Base-by-base conservation (phyloP, 2,797 vertebrate genomes). In the Sebastes taczanowskii region DNA sequence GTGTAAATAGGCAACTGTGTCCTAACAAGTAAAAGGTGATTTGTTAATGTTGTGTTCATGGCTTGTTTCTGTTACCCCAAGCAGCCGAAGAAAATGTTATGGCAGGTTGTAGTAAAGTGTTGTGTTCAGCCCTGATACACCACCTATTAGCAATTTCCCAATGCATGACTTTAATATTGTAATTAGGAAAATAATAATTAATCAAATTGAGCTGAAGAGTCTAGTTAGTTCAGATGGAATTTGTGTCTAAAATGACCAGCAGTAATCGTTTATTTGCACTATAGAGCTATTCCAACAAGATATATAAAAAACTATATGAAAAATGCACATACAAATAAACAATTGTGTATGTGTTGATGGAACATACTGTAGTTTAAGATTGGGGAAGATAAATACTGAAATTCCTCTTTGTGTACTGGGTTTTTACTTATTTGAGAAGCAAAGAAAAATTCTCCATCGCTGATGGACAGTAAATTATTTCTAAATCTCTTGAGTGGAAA, bases 401-500 rank as follows among this genome's bases (percentile, higher is more conserved):
- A 7, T 42, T 35, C n/a, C 11, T 38, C 58, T 23, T 29, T 1
- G 2, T 53, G 13, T n/a, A 52, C 18, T 64, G 14, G 27, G 7
- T 16, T 67, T 75, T 81, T 69, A 61, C 18, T 61, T 11, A 63
- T 55, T 72, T 61, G 14, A 62, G 5, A 60, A 18, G 32, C 14
- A 65, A 42, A 80, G n/a, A 59, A 55, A 18, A 71, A 46, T 35
- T 35, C 30, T 69, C 2, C 1, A 11, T 64, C 0, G 18, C 66
- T 80, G 27, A 62, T 22, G 10, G 23, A 64, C 62, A 49, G 29
- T 52, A 30, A 66, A 56, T 18, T 34, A 55, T 82, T 70, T 74
- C 9, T 84, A 61, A 73, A 71, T 60, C 61, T 64, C 16, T 60
- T 30, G 11, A 49, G 25, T 78, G 4, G 6, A 72, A 25, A 56